These are phyloP conservation scores for Drosophila yooni DNA, from an alignment of 2,888 invertebrate genomes.

Conservation along the genomic window DNA sequence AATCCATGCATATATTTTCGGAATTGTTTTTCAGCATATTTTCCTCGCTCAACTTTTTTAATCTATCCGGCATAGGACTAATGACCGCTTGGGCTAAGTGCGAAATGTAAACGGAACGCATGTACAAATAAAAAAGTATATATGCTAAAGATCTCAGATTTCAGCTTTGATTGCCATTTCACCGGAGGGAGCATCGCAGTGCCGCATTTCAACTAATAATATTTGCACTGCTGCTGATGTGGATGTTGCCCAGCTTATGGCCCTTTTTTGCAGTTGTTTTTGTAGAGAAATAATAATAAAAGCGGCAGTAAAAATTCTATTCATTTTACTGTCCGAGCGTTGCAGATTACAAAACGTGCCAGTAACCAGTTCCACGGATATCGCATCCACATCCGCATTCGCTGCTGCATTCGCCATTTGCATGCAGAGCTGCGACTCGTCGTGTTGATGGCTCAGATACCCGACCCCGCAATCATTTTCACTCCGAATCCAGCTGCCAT, in stretches of 20 bases:
- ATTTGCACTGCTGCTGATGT: constrained; percentile 56
- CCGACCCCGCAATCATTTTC: neutral
- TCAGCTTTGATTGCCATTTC: constrained; percentile 62
- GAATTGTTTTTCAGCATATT: neutral
- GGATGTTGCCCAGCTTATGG: constrained; percentile 35
- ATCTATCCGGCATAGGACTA: constrained; percentile 25
- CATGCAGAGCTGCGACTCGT: constrained; percentile 64
- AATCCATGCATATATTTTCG: constrained; percentile 5
- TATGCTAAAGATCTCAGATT: constrained; percentile 71
- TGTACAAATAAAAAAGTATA: constrained; percentile 30
- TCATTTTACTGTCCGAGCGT: constrained; percentile 77
- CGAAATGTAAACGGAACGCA: constrained; percentile 17
- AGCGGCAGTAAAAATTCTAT: constrained; percentile 79
- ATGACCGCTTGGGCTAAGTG: constrained; percentile 23
- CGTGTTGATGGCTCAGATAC: constrained; percentile 48
- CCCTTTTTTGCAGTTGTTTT: constrained; percentile 40
- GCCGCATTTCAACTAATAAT: constrained; percentile 67
- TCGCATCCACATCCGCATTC: constrained; percentile 27
- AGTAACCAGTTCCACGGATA: constrained; percentile 45
- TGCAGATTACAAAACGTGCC: constrained; percentile 79
- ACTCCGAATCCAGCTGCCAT: neutral
- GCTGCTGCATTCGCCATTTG: constrained; percentile 38
- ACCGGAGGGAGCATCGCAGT: constrained; percentile 19
- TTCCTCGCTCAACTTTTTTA: constrained; percentile 2
- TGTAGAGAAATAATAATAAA: constrained; percentile 69